These are phyloP conservation scores for Nycticebus coucang DNA, from an alignment of 2,113 vertebrate species.

Conservation along the genomic window DNA sequence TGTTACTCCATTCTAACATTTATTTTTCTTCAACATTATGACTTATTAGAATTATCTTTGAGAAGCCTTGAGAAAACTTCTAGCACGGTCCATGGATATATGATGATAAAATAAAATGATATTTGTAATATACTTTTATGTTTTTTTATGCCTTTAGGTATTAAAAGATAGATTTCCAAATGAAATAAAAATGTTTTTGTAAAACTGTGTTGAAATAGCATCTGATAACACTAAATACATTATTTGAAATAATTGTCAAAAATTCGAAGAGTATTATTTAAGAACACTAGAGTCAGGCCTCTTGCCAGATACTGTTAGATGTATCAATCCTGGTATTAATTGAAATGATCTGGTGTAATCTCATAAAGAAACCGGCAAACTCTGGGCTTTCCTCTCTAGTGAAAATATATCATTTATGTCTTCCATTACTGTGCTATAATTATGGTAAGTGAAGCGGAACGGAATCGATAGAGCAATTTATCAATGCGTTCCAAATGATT, in stretches of 20 bases:
- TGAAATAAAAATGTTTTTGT: constrained; percentile 45
- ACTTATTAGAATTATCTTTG: constrained; percentile 7
- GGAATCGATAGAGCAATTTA: constrained; percentile 96
- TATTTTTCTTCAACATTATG: background rate
- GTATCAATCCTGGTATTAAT: constrained; percentile 88
- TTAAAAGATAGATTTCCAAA: constrained; percentile 45
- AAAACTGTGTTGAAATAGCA: constrained; percentile 7
- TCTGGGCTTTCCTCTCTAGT: constrained; percentile 89
- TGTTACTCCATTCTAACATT: background rate
- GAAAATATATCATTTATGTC: constrained; percentile 92
- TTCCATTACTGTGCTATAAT: constrained; percentile 97
- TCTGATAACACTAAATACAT: constrained; percentile 15
- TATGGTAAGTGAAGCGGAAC: constrained; percentile 97
- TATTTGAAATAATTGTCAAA: constrained; percentile 65
- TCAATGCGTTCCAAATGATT: constrained; percentile 90
- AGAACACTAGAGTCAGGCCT: constrained; percentile 78
- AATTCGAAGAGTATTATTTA: constrained; percentile 79
- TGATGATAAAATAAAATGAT: background rate
- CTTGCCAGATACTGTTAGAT: constrained; percentile 83
- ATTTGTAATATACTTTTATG: constrained; percentile 33
- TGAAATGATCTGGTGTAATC: constrained; percentile 89
- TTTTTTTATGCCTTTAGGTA: constrained; percentile 37
- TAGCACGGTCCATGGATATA: background rate
- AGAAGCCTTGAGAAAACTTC: background rate
- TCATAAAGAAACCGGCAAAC: constrained; percentile 89